Conservation (phyloP, 2,888 invertebrate genomes). For the Brachyopa scutellaris region DNA sequence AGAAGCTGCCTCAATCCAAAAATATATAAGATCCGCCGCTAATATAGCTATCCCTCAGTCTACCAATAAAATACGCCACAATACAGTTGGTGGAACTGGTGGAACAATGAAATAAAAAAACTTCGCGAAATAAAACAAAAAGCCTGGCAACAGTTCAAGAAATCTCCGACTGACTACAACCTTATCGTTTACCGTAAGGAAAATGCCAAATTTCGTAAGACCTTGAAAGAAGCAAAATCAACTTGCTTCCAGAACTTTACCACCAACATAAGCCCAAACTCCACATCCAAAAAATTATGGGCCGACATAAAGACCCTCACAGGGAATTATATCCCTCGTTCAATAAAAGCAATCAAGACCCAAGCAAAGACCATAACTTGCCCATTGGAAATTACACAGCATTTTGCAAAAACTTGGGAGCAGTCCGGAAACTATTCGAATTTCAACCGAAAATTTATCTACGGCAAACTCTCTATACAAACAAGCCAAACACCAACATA, state of each 20-base stretch:
- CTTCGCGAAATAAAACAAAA: conserved; percentile 14
- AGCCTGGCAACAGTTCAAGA: neutral
- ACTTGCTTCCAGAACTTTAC: neutral
- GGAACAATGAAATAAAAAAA: neutral
- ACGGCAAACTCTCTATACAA: too few relatives aligned
- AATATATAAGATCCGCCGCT: conserved; percentile 11
- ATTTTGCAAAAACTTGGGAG: too few relatives aligned
- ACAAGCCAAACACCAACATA: neutral
- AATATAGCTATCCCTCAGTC: conserved; percentile 10
- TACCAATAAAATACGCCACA: neutral
- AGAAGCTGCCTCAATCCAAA: neutral
- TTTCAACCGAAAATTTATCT: neutral
- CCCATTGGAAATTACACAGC: too few relatives aligned
- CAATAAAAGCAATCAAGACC: conserved; percentile 12
- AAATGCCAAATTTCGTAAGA: conserved; percentile 6
- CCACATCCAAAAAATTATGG: conserved; percentile 17
- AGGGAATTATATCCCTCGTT: conserved; percentile 1
- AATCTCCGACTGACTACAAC: neutral
- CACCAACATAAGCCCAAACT: conserved; percentile 18
- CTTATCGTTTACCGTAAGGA: neutral
- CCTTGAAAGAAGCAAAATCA: neutral
- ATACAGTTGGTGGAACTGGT: neutral
- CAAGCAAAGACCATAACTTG: neutral
- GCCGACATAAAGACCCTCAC: conserved; percentile 28
- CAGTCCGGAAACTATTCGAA: neutral